Evolutionary conservation across 1,140 invertebrate species (phyloP).

Genomic region (Drosophila funebris): DNA sequence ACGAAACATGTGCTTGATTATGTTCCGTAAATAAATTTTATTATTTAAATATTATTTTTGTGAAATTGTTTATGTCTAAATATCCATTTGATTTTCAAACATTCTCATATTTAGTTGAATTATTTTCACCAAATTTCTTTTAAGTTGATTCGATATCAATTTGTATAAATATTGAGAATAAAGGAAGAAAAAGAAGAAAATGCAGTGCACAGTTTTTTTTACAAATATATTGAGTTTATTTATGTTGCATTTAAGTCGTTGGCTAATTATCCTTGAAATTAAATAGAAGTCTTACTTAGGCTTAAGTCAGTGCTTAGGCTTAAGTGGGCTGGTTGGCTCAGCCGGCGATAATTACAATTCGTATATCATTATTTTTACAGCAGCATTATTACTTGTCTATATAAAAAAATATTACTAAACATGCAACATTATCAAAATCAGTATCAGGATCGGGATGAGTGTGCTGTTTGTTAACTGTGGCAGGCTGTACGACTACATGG

Average conservation of each 20-base stretch:
- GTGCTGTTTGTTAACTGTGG: slow-evolving; percentile 52
- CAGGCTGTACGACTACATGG: slow-evolving; percentile 24
- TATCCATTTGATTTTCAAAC: slow-evolving; percentile 30
- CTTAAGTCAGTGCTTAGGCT: too few species aligned
- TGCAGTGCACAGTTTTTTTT: background rate
- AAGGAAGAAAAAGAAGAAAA: slow-evolving; percentile 41
- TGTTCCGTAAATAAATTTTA: slow-evolving; percentile 70
- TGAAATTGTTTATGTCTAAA: slow-evolving; percentile 32
- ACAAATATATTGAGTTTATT: slow-evolving; percentile 78
- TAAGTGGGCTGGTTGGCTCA: slow-evolving; percentile 21
- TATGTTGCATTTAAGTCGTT: slow-evolving; percentile 59
- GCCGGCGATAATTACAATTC: slow-evolving; percentile 26
- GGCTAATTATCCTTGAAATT: slow-evolving; percentile 65
- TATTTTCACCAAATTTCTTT: background rate
- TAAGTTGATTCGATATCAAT: slow-evolving; percentile 25
- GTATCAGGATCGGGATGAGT: background rate
- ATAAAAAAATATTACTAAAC: slow-evolving; percentile 76
- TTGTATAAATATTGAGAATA: slow-evolving; percentile 54
- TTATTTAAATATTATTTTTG: slow-evolving; percentile 53
- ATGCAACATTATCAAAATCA: slow-evolving; percentile 22
- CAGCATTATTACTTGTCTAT: slow-evolving; percentile 52
- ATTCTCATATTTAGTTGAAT: background rate
- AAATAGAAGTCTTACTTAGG: slow-evolving; percentile 10
- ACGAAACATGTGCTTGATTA: slow-evolving; percentile 63
- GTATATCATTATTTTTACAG: slow-evolving; percentile 33